These are phyloP conservation scores for Romanogobio albipinnatus DNA, from an alignment of 2,113 vertebrate species.

Conservation along the genomic window DNA sequence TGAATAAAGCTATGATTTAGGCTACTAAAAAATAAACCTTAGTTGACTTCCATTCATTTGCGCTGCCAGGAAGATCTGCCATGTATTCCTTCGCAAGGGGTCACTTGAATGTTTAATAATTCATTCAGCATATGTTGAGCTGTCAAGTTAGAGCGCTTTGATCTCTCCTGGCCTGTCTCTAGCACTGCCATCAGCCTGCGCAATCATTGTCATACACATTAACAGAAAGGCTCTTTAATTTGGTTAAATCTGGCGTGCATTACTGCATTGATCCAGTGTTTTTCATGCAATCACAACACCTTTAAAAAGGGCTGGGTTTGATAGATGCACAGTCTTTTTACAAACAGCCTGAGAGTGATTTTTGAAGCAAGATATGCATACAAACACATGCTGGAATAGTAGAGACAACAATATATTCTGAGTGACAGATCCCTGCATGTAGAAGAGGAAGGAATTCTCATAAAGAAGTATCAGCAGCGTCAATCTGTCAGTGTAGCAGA, in stretches of 20 bases:
- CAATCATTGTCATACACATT: slow-evolving; percentile 9
- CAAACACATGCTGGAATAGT: slow-evolving; percentile 38
- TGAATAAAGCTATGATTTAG: slow-evolving; percentile 67
- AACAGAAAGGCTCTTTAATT: slow-evolving; percentile 24
- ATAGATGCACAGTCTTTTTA: slow-evolving; percentile 19
- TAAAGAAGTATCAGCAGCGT: slow-evolving; percentile 33
- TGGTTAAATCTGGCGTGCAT: slow-evolving; percentile 5
- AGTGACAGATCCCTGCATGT: slow-evolving; percentile 28
- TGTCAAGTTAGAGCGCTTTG: slow-evolving; percentile 73
- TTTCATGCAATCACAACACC: slow-evolving; percentile 1
- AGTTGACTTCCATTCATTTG: slow-evolving; percentile 61
- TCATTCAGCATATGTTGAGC: slow-evolving; percentile 78
- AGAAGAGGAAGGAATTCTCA: slow-evolving; percentile 29
- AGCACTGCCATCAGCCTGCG: slow-evolving; percentile 67
- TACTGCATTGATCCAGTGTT: background rate
- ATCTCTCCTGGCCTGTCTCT: slow-evolving; percentile 73
- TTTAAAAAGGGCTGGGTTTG: background rate
- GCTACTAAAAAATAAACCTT: slow-evolving; percentile 71
- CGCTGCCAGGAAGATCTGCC: slow-evolving; percentile 70
- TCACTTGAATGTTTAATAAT: slow-evolving; percentile 82
- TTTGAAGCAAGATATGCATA: slow-evolving; percentile 15
- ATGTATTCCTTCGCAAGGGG: slow-evolving; percentile 76
- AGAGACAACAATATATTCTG: slow-evolving; percentile 45
- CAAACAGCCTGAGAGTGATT: background rate
- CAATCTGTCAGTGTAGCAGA: slow-evolving; percentile 32